A percentile compares a stretch with the other conserved stretches of the same genome.
Conservation (phyloP, 2,797 vertebrate species). For the Oryzias dopingdopingensis region DNA sequence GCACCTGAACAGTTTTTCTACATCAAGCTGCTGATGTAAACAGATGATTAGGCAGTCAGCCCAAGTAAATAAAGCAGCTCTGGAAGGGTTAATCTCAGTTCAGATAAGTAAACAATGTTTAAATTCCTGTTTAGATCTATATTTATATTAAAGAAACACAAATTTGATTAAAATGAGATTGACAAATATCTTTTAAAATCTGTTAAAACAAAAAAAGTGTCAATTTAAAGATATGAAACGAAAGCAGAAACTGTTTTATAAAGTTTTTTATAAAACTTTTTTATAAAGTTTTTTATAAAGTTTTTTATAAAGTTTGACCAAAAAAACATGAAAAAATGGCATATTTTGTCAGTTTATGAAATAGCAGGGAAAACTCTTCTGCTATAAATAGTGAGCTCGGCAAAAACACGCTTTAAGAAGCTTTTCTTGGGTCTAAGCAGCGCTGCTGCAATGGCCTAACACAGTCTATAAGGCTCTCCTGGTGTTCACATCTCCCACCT, state of each 20-base stretch:
- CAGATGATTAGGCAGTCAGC: constrained; percentile 25
- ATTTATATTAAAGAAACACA: too few relatives aligned
- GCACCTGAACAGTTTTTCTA: constrained; percentile 25
- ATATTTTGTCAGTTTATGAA: not conserved
- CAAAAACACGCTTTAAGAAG: constrained; percentile 28
- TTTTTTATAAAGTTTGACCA: too few relatives aligned
- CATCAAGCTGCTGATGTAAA: constrained; percentile 23
- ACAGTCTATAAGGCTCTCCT: constrained; percentile 7
- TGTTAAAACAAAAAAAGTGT: too few relatives aligned
- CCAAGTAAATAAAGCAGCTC: constrained; percentile 19
- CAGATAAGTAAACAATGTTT: not conserved
- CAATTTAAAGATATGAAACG: too few relatives aligned
- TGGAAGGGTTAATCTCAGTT: constrained; percentile 23
- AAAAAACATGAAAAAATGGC: too few relatives aligned
- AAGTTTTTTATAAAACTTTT: too few relatives aligned
- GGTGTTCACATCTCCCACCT: constrained; percentile 13
- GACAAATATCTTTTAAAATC: too few relatives aligned
- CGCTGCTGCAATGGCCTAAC: constrained; percentile 21
- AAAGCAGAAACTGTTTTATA: too few relatives aligned
- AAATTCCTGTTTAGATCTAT: too few relatives aligned
- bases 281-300: too few relatives aligned
- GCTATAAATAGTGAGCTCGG: constrained; percentile 11
- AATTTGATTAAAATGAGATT: too few relatives aligned
- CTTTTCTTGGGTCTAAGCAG: constrained; percentile 9
- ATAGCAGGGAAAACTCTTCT: not conserved